Percentiles rank a stretch among this genome's conserved stretches.
These are phyloP conservation scores for Trematomus loennbergii DNA, from an alignment of 2,113 vertebrate genomes.

Conservation along the genomic window DNA sequence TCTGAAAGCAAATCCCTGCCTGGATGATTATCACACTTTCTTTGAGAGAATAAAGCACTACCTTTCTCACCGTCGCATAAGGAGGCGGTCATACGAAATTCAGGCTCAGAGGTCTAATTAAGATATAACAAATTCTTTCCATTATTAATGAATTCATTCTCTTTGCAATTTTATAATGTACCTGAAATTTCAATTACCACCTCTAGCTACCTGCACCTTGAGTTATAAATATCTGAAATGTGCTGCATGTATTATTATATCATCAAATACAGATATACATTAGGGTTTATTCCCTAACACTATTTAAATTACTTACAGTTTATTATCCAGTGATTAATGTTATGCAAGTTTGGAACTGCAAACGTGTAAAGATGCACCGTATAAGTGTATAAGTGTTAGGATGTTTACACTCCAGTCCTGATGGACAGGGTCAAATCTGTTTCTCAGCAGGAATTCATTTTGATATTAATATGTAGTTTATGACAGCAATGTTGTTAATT, in stretches of 20 bases:
- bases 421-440: constrained; percentile 24
- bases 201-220: not conserved
- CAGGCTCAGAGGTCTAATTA: not conserved
- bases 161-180: not conserved
- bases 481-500: constrained; percentile 70
- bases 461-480: constrained; percentile 71
- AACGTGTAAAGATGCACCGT: not conserved
- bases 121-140: not conserved
- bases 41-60: too few species aligned
- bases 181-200: not conserved
- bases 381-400: not conserved
- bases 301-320: not conserved
- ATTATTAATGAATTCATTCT: not conserved
- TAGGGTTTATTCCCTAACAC: not conserved
- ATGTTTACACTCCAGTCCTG: constrained; percentile 13
- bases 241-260: not conserved
- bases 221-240: not conserved
- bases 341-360: not conserved
- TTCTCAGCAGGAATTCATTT: constrained; percentile 54
- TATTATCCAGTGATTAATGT: not conserved
- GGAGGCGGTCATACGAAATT: too few species aligned
- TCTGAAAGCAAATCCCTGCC: too few species aligned
- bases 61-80: too few species aligned
- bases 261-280: not conserved
- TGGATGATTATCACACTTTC: too few species aligned